Evolutionary conservation across 2,113 vertebrate species (phyloP).

Genomic region (Desmodus rotundus): DNA sequence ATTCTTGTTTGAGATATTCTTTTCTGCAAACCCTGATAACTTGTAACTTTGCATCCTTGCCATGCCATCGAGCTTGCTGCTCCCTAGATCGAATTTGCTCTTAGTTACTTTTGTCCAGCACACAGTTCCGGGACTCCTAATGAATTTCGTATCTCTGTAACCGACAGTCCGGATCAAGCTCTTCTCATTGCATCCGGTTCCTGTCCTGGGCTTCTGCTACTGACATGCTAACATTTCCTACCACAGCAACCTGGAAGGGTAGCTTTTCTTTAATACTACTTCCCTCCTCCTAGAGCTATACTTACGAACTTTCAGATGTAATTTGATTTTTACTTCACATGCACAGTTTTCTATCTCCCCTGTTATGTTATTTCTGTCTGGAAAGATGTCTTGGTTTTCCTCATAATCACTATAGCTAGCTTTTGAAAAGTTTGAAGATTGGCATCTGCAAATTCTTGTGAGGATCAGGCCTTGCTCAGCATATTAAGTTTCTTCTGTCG

Average conservation of each 20-base stretch:
- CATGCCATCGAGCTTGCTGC: no score
- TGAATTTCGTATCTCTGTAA: background rate
- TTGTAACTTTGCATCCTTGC: background rate
- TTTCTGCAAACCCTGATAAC: background rate
- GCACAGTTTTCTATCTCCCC: background rate
- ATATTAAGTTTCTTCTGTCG: background rate
- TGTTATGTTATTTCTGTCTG: background rate
- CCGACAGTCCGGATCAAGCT: background rate
- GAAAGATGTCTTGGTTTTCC: background rate
- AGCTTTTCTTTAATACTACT: background rate
- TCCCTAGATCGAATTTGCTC: background rate
- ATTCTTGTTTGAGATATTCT: background rate
- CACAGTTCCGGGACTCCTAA: background rate
- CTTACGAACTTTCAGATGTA: background rate
- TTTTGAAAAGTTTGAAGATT: background rate
- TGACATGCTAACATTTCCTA: background rate
- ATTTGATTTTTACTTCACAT: background rate
- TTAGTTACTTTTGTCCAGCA: background rate
- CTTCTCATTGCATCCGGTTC: background rate
- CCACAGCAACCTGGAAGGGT: background rate
- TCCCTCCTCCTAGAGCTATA: background rate
- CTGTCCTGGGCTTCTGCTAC: background rate
- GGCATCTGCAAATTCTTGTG: background rate
- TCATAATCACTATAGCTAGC: background rate
- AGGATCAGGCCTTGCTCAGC: background rate